Conservation (phyloP, 2,113 vertebrate genomes). For the Erythrocebus patas region DNA sequence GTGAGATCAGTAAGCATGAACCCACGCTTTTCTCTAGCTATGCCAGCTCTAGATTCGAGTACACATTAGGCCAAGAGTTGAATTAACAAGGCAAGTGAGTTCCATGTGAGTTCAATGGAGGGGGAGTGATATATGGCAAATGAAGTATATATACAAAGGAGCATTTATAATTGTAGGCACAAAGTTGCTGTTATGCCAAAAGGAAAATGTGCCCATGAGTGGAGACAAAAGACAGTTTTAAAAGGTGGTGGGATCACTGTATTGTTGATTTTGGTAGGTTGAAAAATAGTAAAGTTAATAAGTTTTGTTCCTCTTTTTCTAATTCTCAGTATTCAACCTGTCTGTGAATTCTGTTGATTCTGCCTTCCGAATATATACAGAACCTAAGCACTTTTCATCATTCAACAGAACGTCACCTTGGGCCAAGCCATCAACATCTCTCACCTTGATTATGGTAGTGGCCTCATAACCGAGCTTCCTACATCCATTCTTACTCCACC, state of each 20-base stretch:
- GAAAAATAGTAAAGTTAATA: not conserved
- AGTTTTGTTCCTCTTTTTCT: not conserved
- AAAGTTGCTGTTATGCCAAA: not conserved
- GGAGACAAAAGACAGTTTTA: not conserved
- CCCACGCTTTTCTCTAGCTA: not conserved
- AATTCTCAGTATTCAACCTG: not conserved
- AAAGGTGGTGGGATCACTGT: not conserved
- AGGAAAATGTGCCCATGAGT: not conserved
- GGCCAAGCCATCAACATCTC: not conserved
- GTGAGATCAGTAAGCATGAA: not conserved
- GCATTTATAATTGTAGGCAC: not conserved
- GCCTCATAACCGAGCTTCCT: not conserved
- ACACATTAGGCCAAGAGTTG: not conserved
- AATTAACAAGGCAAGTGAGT: not conserved
- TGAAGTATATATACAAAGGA: not conserved
- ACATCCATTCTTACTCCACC: too few relatives aligned
- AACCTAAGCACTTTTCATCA: not conserved
- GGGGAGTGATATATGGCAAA: not conserved
- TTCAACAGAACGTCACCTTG: not conserved
- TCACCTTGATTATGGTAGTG: not conserved
- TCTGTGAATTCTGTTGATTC: not conserved
- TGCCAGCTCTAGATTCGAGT: not conserved
- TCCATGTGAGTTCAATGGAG: not conserved
- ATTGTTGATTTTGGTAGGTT: not conserved
- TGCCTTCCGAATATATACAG: not conserved